Evolutionary conservation across 2,113 vertebrate genomes (phyloP).

Genomic region (Alethe castanea): DNA sequence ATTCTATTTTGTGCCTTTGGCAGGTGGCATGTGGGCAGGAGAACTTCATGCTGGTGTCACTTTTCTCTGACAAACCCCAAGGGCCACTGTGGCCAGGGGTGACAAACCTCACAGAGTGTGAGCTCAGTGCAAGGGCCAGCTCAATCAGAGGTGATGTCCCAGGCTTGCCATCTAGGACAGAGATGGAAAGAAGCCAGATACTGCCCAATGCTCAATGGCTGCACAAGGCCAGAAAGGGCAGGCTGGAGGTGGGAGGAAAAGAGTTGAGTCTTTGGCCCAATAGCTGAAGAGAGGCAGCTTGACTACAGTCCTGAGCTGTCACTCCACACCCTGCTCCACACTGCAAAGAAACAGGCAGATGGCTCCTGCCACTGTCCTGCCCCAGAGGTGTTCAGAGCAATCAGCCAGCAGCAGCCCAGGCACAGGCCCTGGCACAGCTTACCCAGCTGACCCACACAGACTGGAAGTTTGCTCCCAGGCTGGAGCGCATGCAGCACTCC

Average conservation of each 20-base stretch:
- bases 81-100: not conserved
- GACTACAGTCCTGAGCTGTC: not conserved
- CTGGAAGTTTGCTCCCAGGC: not conserved
- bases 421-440: not conserved
- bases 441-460: not conserved
- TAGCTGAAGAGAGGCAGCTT: not conserved
- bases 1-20: not conserved
- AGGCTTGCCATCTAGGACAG: not conserved
- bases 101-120: not conserved
- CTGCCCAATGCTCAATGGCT: not conserved
- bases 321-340: not conserved
- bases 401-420: not conserved
- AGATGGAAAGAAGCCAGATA: not conserved
- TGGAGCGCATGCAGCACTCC: accelerated
- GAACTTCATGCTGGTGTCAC: not conserved
- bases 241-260: not conserved
- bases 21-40: not conserved
- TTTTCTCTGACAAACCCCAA: not conserved
- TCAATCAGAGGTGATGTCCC: not conserved
- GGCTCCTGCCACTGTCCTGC: not conserved
- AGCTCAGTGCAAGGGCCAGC: not conserved
- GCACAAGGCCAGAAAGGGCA: not conserved
- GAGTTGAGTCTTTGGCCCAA: not conserved
- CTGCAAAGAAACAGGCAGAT: not conserved
- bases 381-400: not conserved